Evolutionary conservation across 2,888 invertebrate genomes (phyloP), one percentile per base, ranked within the genome.

Genomic region (Lasioglossum figueresi): DNA sequence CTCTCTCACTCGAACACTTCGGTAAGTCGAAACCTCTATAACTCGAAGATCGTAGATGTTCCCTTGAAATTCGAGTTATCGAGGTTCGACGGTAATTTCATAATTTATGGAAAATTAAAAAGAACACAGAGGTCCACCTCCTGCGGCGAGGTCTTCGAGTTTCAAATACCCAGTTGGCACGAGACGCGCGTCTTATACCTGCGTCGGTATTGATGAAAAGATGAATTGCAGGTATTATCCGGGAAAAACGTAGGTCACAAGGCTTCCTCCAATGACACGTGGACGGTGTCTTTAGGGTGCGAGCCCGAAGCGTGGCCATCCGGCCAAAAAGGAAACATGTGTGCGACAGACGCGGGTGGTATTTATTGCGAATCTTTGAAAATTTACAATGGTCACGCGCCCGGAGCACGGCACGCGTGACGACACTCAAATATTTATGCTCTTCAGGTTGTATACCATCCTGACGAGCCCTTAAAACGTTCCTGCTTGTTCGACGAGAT

Each of bases 361-460:
- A 71, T 86, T 88, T 84, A 79, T 75, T 88, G 82, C 79, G 73
- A 79, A 85, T 85, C 70, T 71, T 76, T 79, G 48, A 81, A 79
- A 73, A 85, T 88, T 88, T 83, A 91, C 85, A 88, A 90, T 83
- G 83, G 90, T 88, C 89, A 74, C 89, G 88, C 85, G 89, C 78
- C 80, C 43, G 68, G 48, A 71, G 52, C 34, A 72, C 71, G 77
- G 52, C 82, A 79, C 82, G 84, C 86, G 78, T 83, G 79, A 81
- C 79, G 86, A 40, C 72, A 66, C 34, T 34, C 76, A 91, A 90
- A 92, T 89, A 91, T 89, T 90, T 80, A 81, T 84, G 71, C 74
- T 72, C 74, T 43, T 80, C 71, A 45, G 59, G 23, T 73, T 43
- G 31, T 31, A 45, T 45, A 63, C 45, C 45, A 16, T 27, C 73